A percentile compares a stretch with the other conserved stretches of the same genome.
Evolutionary conservation across 2,888 invertebrate genomes (phyloP).

Genomic region (Melanostoma mellinum): DNA sequence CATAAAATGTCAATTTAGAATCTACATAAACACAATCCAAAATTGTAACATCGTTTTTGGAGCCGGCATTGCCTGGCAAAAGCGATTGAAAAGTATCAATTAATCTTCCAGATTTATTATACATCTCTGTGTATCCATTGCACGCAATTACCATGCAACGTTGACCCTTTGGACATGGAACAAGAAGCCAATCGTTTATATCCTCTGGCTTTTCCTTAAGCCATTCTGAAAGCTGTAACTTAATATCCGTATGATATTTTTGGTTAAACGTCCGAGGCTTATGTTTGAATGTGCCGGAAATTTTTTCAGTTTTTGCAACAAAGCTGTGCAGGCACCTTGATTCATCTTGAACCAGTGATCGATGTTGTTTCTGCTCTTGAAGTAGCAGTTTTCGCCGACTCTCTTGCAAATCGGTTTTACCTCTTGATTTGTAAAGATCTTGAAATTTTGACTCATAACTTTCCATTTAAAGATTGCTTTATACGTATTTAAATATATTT

Average conservation of each 20-base stretch:
- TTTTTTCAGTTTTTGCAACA: conserved; percentile 15
- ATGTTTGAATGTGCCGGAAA: conserved; percentile 22
- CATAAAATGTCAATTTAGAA: conserved; percentile 85
- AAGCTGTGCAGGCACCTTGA: conserved; percentile 62
- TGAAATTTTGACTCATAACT: conserved; percentile 47
- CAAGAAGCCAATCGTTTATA: conserved; percentile 88
- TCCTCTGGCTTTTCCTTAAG: conserved; percentile 92
- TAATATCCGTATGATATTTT: conserved; percentile 75
- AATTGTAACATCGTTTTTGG: conserved; percentile 80
- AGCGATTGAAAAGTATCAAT: conserved; percentile 82
- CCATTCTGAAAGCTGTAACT: conserved; percentile 97
- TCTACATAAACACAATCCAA: conserved; percentile 91
- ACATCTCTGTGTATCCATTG: conserved; percentile 87
- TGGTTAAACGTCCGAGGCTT: conserved; percentile 44
- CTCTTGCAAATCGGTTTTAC: conserved; percentile 74
- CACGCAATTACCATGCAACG: conserved; percentile 91
- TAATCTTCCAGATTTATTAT: conserved; percentile 85
- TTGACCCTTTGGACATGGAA: conserved; percentile 92
- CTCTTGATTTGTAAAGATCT: conserved; percentile 46
- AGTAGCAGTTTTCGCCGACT: conserved; percentile 77
- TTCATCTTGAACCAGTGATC: conserved; percentile 77
- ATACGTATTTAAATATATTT: not conserved
- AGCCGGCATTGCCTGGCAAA: conserved; percentile 77
- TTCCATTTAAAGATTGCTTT: conserved; percentile 33
- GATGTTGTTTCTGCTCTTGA: conserved; percentile 78